Percentiles rank a stretch among this genome's conserved stretches.
Conservation (phyloP, 1,140 invertebrate genomes). For the Phymastichus coffea region DNA sequence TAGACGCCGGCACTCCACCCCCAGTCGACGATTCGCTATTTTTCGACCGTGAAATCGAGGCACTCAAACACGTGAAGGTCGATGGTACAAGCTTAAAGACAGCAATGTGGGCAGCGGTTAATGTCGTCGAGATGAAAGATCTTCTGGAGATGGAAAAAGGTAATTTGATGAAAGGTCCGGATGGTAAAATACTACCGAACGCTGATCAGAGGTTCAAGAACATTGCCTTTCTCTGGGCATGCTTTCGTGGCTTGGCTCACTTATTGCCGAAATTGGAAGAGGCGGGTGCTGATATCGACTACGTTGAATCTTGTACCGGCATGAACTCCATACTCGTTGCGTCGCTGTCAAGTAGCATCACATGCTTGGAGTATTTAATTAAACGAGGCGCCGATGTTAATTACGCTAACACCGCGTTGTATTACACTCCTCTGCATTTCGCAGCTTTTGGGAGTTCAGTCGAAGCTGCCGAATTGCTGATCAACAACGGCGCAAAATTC, state of each 20-base stretch:
- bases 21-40: constrained; percentile 50
- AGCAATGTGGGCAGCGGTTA: constrained; percentile 49
- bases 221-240: constrained; percentile 48
- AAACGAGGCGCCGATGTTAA: constrained; percentile 44
- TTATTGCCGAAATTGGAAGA: constrained; percentile 43
- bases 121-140: constrained; percentile 46
- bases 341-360: constrained; percentile 41
- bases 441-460: constrained; percentile 59
- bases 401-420: constrained; percentile 49
- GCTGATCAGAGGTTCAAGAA: constrained; percentile 38
- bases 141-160: constrained; percentile 52
- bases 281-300: constrained; percentile 38
- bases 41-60: constrained; percentile 47
- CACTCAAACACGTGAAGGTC: constrained; percentile 45
- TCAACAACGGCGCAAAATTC: constrained; percentile 56
- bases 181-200: constrained; percentile 20
- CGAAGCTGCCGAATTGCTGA: constrained; percentile 55
- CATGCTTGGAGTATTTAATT: constrained; percentile 49
- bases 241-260: constrained; percentile 44
- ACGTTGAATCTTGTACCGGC: constrained; percentile 45
- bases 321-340: constrained; percentile 46
- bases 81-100: constrained; percentile 52
- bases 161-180: constrained; percentile 25
- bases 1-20: constrained; percentile 49
- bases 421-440: constrained; percentile 62